These are phyloP conservation scores for Microplitis mediator DNA, from an alignment of 1,140 invertebrate species.

Conservation along the genomic window DNA sequence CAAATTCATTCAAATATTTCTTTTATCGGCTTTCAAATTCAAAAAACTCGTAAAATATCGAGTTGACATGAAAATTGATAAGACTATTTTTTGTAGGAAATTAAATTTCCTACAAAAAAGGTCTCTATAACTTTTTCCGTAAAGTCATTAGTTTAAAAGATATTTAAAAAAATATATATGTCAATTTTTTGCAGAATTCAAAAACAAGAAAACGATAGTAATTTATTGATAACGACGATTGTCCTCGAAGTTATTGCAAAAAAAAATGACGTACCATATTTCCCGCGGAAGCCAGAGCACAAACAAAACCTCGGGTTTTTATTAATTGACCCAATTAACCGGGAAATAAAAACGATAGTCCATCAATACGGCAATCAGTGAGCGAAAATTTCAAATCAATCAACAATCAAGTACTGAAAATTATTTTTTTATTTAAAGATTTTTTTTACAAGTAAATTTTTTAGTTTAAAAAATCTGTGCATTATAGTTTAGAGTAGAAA, in stretches of 20 bases:
- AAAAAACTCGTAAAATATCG: too few species aligned
- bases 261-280: slow-evolving; percentile 43
- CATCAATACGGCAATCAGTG: slow-evolving; percentile 43
- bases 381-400: not conserved
- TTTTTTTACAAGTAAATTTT: too few species aligned
- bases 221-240: slow-evolving; percentile 50
- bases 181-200: slow-evolving; percentile 46
- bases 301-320: slow-evolving; percentile 60
- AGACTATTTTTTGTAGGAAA: too few species aligned
- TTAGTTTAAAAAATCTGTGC: too few species aligned
- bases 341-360: slow-evolving; percentile 49
- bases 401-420: too few species aligned
- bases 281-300: slow-evolving; percentile 49
- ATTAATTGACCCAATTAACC: slow-evolving; percentile 49
- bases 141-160: slow-evolving; percentile 28
- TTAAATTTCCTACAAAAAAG: too few species aligned
- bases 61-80: not conserved
- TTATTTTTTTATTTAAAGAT: too few species aligned
- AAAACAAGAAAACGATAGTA: slow-evolving; percentile 39
- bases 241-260: slow-evolving; percentile 57
- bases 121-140: slow-evolving; percentile 1
- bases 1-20: not conserved
- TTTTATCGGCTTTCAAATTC: not conserved
- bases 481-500: too few species aligned
- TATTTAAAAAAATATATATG: not conserved